Conservation (phyloP, 2,888 invertebrate genomes). For the Leucoma salicis region DNA sequence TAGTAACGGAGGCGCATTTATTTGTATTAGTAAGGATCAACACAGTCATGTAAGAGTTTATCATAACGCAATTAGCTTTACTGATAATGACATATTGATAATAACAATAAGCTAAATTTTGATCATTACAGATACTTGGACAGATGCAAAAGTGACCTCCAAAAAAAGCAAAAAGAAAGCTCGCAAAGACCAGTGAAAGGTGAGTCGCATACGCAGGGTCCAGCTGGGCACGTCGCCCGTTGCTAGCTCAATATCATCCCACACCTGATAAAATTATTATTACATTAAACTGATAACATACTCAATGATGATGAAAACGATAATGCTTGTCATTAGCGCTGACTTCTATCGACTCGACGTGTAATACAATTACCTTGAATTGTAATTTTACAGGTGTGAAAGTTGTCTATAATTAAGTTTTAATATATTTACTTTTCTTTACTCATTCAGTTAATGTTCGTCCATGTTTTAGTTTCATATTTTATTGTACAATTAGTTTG, state of each 20-base stretch:
- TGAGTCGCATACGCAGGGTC: constrained; percentile 50
- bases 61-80: no score
- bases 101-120: not conserved
- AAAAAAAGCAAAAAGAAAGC: constrained; percentile 90
- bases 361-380: constrained; percentile 27
- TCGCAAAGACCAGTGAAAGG: constrained; percentile 86
- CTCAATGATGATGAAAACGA: constrained; percentile 21
- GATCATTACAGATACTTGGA: constrained; percentile 85
- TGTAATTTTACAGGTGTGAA: constrained; percentile 74
- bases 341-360: constrained; percentile 22
- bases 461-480: constrained; percentile 80
- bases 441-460: constrained; percentile 74
- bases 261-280: constrained; percentile 62
- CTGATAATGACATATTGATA: no score
- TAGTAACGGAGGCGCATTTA: no score
- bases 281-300: constrained; percentile 26
- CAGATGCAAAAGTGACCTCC: constrained; percentile 86
- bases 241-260: constrained; percentile 73
- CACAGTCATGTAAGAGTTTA: no score
- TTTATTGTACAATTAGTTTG: constrained; percentile 72
- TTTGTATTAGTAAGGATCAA: no score
- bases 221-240: constrained; percentile 46
- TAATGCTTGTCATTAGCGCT: constrained; percentile 31
- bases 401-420: constrained; percentile 63
- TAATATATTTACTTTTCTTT: constrained; percentile 53